Conservation (phyloP, 2,888 invertebrate genomes). For the Cryptophagus acutangulus region DNA sequence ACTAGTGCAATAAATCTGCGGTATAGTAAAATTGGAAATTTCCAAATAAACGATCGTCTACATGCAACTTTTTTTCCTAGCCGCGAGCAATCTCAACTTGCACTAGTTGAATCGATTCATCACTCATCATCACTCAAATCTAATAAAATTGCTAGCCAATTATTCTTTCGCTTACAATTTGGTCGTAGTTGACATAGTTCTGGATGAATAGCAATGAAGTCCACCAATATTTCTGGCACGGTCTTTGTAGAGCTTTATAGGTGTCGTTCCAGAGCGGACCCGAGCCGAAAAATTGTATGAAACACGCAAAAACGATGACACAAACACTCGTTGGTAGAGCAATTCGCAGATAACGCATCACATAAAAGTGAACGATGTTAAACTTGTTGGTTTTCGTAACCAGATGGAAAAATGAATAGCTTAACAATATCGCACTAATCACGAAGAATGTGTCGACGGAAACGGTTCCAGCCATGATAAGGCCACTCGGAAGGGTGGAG, state of each 20-base stretch:
- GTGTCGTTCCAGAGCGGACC: constrained; percentile 47
- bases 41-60: too few relatives aligned
- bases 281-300: constrained; percentile 46
- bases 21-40: too few relatives aligned
- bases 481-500: constrained; percentile 28
- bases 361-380: constrained; percentile 42
- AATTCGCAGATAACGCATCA: constrained; percentile 48
- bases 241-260: constrained; percentile 13
- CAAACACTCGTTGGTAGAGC: constrained; percentile 48
- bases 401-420: constrained; percentile 25
- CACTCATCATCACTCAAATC: too few relatives aligned
- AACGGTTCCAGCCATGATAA: constrained; percentile 48
- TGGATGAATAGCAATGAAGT: constrained; percentile 43
- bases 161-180: constrained; percentile 28
- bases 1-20: too few relatives aligned
- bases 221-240: constrained; percentile 46
- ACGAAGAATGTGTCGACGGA: constrained; percentile 62
- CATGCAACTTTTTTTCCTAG: too few relatives aligned
- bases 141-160: too few relatives aligned
- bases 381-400: constrained; percentile 37
- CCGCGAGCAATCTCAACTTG: too few relatives aligned
- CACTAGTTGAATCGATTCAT: too few relatives aligned
- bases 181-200: constrained; percentile 35
- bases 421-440: constrained; percentile 49
- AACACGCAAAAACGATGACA: constrained; percentile 44